A percentile compares a stretch with the other conserved stretches of the same genome.
phyloP scores from a whole-genome alignment of 2,888 invertebrate genomes.

The Melanophora roralis region DNA sequence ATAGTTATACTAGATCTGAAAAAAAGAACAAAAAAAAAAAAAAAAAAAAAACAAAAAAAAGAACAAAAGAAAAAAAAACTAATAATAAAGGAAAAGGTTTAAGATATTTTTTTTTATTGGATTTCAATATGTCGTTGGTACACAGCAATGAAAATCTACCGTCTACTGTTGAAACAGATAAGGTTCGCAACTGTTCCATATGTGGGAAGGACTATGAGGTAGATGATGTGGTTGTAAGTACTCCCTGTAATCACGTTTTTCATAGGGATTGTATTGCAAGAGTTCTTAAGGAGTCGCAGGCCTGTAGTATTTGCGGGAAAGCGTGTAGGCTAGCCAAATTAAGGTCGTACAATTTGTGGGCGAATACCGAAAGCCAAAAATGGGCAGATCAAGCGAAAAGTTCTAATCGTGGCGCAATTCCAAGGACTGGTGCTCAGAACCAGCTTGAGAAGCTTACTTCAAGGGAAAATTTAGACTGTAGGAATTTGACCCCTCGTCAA shows the following conservation, averaged over 20 bases:
- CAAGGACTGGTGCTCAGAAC: not conserved
- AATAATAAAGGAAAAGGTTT: too few relatives aligned
- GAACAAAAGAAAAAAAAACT: too few relatives aligned
- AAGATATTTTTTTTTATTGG: too few relatives aligned
- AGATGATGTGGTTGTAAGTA: slow-evolving; percentile 7
- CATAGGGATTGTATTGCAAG: not conserved
- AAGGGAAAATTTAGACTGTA: not conserved
- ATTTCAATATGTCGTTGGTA: not conserved
- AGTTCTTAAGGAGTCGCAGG: not conserved
- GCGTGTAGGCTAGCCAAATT: not conserved
- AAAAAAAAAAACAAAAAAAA: too few relatives aligned
- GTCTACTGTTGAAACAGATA: not conserved
- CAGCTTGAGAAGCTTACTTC: not conserved
- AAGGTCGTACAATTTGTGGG: not conserved
- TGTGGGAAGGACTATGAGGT: slow-evolving; percentile 6
- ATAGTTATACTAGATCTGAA: not conserved
- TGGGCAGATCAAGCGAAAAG: not conserved
- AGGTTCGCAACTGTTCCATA: not conserved
- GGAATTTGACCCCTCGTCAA: not conserved
- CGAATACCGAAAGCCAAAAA: not conserved
- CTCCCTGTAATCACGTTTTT: slow-evolving; percentile 1
- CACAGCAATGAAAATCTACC: slow-evolving; percentile 15
- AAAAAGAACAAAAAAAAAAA: not conserved
- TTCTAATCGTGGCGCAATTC: not conserved
- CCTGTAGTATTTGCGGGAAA: not conserved